phyloP scores from a whole-genome alignment of 2,888 invertebrate species.

The Zaprionus lineosus region DNA sequence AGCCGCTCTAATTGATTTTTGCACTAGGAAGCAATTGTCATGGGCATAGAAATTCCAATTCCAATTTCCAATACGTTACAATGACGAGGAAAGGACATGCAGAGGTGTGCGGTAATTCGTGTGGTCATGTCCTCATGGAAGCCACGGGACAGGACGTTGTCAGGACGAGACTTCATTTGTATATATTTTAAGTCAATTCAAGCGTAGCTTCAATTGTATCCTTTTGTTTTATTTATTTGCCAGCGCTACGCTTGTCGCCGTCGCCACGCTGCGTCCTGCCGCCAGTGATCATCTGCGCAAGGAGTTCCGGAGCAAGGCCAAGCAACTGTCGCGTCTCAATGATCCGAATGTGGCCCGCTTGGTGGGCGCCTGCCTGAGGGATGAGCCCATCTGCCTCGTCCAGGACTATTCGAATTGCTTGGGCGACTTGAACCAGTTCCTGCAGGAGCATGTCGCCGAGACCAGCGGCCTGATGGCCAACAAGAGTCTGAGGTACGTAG shows the following conservation, averaged over 20 bases:
- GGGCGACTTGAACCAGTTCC: conserved; percentile 93
- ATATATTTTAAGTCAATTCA: too few relatives aligned
- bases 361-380: conserved; percentile 88
- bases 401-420: conserved; percentile 87
- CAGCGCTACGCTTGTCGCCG: conserved; percentile 86
- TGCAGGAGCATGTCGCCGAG: conserved; percentile 91
- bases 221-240: not conserved
- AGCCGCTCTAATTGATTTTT: conserved; percentile 72
- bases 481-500: conserved; percentile 87
- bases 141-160: too few relatives aligned
- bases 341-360: conserved; percentile 89
- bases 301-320: conserved; percentile 89
- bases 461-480: conserved; percentile 84
- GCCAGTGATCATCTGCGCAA: conserved; percentile 85
- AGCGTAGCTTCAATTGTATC: too few relatives aligned
- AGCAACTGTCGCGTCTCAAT: conserved; percentile 87
- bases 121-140: too few relatives aligned
- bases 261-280: conserved; percentile 87
- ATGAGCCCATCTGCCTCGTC: conserved; percentile 90
- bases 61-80: too few relatives aligned
- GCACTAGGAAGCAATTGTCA: conserved; percentile 54
- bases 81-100: too few relatives aligned
- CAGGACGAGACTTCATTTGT: too few relatives aligned
- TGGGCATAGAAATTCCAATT: conserved; percentile 43
- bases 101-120: too few relatives aligned